A percentile compares a stretch with the other conserved stretches of the same genome.
Conservation (phyloP, 1,140 invertebrate genomes). For the Heliothis subflexa region DNA sequence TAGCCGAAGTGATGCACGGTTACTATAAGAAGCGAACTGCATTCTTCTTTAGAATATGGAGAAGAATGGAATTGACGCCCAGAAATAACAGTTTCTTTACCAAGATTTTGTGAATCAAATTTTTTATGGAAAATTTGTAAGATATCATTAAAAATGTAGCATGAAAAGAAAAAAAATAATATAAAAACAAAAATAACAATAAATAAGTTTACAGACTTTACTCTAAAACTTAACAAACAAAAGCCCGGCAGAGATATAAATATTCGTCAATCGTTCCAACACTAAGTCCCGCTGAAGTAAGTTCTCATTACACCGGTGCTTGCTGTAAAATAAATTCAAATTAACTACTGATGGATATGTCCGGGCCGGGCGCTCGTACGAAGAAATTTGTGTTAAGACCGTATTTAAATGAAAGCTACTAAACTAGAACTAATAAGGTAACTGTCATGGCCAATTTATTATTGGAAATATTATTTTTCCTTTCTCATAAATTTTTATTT, state of each 20-base stretch:
- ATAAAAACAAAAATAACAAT: neutral
- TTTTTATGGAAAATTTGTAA: too few relatives aligned
- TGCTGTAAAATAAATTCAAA: constrained; percentile 73
- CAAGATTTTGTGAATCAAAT: too few relatives aligned
- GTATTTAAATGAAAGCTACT: constrained; percentile 41
- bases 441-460: constrained; percentile 19
- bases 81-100: neutral
- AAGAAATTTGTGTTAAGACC: constrained; percentile 33
- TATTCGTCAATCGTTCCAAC: constrained; percentile 37
- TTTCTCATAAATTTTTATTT: neutral
- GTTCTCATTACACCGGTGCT: constrained; percentile 57
- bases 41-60: constrained; percentile 23
- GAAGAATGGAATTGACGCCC: neutral
- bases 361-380: constrained; percentile 34
- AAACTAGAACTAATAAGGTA: constrained; percentile 37
- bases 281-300: constrained; percentile 47
- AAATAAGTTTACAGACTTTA: constrained; percentile 4
- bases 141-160: neutral
- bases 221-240: constrained; percentile 22
- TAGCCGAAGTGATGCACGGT: constrained; percentile 49
- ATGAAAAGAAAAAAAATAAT: neutral
- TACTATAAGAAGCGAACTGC: constrained; percentile 27
- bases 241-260: neutral
- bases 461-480: neutral
- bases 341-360: constrained; percentile 63